A percentile compares a stretch with the other conserved stretches of the same genome.
phyloP scores from a whole-genome alignment of 2,113 vertebrate species.

The Zeus faber region DNA sequence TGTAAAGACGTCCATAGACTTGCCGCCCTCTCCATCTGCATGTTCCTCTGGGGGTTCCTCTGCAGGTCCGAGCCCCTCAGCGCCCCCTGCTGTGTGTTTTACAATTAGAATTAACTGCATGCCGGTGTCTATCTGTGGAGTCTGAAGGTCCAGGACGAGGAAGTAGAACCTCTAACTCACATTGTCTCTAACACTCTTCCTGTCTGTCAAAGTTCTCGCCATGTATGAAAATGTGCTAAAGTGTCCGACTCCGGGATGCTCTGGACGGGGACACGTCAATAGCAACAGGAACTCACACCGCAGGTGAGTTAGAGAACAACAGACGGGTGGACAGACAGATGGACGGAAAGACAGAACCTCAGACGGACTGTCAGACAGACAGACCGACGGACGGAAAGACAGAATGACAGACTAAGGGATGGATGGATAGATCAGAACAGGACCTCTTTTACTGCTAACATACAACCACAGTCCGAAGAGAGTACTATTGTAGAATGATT shows the following conservation, averaged over 20 bases:
- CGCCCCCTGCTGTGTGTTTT: no score
- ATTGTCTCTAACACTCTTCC: slow-evolving; percentile 81
- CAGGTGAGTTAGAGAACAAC: slow-evolving; percentile 85
- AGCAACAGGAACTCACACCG: slow-evolving; percentile 99
- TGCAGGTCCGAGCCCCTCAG: no score
- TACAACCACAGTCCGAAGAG: no score
- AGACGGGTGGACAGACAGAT: slow-evolving; percentile 15
- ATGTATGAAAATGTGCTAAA: slow-evolving; percentile 99
- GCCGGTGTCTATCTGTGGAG: no score
- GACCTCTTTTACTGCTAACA: no score
- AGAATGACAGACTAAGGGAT: slow-evolving; percentile 24
- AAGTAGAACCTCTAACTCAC: slow-evolving; percentile 65
- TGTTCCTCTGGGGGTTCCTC: no score
- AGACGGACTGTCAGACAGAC: slow-evolving; percentile 27
- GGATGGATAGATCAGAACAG: slow-evolving; percentile 15
- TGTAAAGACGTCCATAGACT: no score
- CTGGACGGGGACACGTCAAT: slow-evolving; percentile 98
- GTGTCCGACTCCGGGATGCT: slow-evolving; percentile 99
- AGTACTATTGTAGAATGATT: no score
- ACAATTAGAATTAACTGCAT: no score
- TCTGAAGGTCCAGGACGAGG: no score
- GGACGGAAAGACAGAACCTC: slow-evolving; percentile 34
- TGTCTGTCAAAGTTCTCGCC: slow-evolving; percentile 96
- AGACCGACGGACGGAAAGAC: slow-evolving; percentile 19
- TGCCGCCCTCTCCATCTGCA: no score